Base-by-base conservation (phyloP, 2,113 vertebrate genomes). In the Aphelocoma coerulescens region DNA sequence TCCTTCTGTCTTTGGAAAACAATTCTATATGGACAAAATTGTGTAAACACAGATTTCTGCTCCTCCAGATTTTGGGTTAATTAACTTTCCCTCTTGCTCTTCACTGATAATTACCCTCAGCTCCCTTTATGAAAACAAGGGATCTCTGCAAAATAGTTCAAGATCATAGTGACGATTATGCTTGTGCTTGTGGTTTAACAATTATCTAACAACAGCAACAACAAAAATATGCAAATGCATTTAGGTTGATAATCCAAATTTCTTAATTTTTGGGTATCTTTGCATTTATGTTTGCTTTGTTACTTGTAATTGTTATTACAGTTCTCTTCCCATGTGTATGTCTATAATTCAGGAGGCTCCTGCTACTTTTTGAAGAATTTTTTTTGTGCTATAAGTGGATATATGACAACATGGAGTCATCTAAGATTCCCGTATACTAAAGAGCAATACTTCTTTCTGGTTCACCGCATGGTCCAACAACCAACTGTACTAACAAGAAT, bases 41-140 rank as follows among this genome's bases (percentile, higher is more conserved):
- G 37, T 79, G 79, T 83, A 96, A 95, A 96, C 51, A 95, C 16
- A 78, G 59, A 80, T 55, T 93, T 91, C 71, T 92, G 41, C 61
- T 83, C 27, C 62, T 95, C 68, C 59, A 89, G 87, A 83, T 90
- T 96, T 91, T 80, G 35, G 22, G n/a, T 97, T 80, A 90, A 95
- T 91, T 95, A 76, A 74, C 43, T 94, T 96, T 92, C n/a, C 33
- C 54, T 52, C 39, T 54, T 83, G 71, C 58, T 87, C 24, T 57
- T 95, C 87, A 63, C 65, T 92, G 55, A 86, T 88, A 95, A 96
- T 97, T 95, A 85, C 33, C 16, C 20, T 93, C 52, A 41, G 9
- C 57, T 79, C 13, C 46, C 48, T 61, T 91, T 30, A 84, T 35
- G 30, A 49, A 95, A 90, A 61, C 18, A 85, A 91, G 30, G 10